phyloP scores from a whole-genome alignment of 2,888 invertebrate species.

The Auanema freiburgensis region DNA sequence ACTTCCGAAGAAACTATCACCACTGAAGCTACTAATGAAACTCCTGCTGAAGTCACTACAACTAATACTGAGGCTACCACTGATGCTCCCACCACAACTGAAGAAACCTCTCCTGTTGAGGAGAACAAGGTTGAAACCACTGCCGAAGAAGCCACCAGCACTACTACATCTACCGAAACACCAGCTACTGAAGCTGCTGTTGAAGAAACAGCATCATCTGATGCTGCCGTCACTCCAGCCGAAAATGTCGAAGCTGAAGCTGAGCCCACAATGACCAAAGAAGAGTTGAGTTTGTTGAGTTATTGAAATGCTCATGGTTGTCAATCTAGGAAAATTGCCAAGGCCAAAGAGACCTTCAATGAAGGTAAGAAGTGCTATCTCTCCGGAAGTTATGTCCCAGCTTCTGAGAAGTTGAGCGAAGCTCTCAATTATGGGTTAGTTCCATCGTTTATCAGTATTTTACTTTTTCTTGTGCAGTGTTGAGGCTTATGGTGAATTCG shows the following conservation, averaged over 20 bases:
- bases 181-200: no score
- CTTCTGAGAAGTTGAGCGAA: constrained; percentile 18
- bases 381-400: constrained; percentile 12
- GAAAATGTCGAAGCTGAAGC: no score
- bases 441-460: background rate
- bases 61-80: background rate
- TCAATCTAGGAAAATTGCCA: constrained; percentile 14
- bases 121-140: no score
- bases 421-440: constrained; percentile 13
- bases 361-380: constrained; percentile 24
- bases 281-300: no score
- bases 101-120: no score
- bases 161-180: no score
- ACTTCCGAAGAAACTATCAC: no score
- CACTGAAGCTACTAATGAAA: constrained; percentile 6
- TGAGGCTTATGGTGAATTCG: constrained; percentile 77
- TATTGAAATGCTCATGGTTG: no score
- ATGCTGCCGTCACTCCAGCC: no score
- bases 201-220: no score
- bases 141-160: no score
- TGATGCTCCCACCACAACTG: background rate
- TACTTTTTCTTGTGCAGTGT: constrained; percentile 19
- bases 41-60: background rate
- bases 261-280: no score
- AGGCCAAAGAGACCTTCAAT: constrained; percentile 8